Evolutionary conservation across 2,888 invertebrate genomes (phyloP).

Genomic region (Selenia dentaria): DNA sequence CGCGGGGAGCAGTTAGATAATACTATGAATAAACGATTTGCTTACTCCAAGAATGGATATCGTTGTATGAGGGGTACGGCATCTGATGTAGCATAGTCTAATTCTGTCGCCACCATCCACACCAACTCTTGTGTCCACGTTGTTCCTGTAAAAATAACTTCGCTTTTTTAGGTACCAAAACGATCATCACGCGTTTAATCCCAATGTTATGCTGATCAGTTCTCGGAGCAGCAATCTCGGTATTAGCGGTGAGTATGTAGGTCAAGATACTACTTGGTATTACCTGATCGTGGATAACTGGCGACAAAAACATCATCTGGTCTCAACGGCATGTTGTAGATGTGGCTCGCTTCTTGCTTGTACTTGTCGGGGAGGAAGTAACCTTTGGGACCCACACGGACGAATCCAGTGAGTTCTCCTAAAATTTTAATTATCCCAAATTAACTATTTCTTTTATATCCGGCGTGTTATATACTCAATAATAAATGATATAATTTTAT

Average conservation of each 20-base stretch:
- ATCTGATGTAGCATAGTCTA: slow-evolving; percentile 88
- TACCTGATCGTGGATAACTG: slow-evolving; percentile 92
- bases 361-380: slow-evolving; percentile 90
- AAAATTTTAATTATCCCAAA: too few species aligned
- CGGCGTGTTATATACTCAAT: too few species aligned
- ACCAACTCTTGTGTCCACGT: slow-evolving; percentile 93
- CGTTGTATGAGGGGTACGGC: slow-evolving; percentile 85
- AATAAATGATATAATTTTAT: too few species aligned
- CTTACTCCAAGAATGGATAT: slow-evolving; percentile 93
- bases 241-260: too few species aligned
- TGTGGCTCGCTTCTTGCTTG: slow-evolving; percentile 85
- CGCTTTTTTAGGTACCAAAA: too few species aligned
- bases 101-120: slow-evolving; percentile 90
- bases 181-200: too few species aligned
- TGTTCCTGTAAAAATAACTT: slow-evolving; percentile 83
- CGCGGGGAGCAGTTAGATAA: too few species aligned
- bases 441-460: too few species aligned
- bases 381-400: slow-evolving; percentile 89
- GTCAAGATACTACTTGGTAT: too few species aligned
- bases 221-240: too few species aligned
- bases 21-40: slow-evolving; percentile 11
- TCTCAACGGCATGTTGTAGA: slow-evolving; percentile 88
- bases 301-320: slow-evolving; percentile 89
- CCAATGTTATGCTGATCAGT: too few species aligned
- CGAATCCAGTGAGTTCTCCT: slow-evolving; percentile 90